Base-by-base conservation (phyloP, 2,888 invertebrate species). In the Drosophila recens region DNA sequence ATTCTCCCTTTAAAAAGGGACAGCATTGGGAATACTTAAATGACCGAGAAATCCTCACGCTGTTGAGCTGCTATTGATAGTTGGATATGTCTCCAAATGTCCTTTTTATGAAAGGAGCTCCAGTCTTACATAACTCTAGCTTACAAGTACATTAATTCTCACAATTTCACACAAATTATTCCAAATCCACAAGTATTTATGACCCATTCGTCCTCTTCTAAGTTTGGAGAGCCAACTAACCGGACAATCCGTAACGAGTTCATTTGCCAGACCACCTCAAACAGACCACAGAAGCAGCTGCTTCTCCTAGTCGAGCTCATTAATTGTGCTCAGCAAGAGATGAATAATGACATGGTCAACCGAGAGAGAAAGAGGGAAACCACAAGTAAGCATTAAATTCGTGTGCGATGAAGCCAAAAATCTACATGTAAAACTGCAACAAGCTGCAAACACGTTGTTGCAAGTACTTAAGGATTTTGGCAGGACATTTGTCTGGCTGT, bases 301-400 rank as follows among this genome's bases (percentile, higher is more conserved):
- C 20, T 6, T 17, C 52, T 59, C 11, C 13, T 1, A 40, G 46
- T n/a, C 36, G n/a, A 71, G 59, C 80, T 80, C 80, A 80, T 78
- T 78, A 78, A 78, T 72, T 75, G 67, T 75, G 58, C 67, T 61
- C 52, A 75, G 30, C 53, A 65, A 80, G 59, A 80, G 75, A 75
- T 80, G 72, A 79, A 64, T 68, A 75, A 75, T 75, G 62, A 75
- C 59, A 61, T 63, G 62, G 57, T 45, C 34, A 30, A 13, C 6
- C 38, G n/a, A 45, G 34, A 27, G 20, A 42, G 15, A 6, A 5
- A 49, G n/a, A 38, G 27, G n/a, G 5, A 23, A 11, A 36, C 40
- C 17, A 6, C 27, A 42, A 49, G 30, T 3, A 38, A 43, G 33
- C 43, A 52, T 36, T 53, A 54, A 49, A 36, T 53, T 51, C 45